Percentiles rank a stretch among this genome's conserved stretches.
Evolutionary conservation across 2,113 vertebrate species (phyloP).

Genomic region (Micronycteris hirsuta): DNA sequence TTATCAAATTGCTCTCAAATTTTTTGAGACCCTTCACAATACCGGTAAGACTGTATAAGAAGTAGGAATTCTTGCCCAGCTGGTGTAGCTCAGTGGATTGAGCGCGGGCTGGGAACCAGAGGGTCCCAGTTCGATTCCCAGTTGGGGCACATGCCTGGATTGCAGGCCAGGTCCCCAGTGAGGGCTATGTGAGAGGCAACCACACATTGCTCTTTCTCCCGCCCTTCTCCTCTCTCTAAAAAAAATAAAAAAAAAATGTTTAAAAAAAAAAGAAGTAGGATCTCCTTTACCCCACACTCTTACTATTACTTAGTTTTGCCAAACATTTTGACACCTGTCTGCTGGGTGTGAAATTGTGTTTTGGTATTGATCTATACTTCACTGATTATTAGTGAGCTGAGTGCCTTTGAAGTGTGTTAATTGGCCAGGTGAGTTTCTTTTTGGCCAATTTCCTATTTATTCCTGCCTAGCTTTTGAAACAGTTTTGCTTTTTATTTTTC

Average conservation of each 20-base stretch:
- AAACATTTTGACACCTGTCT: neutral
- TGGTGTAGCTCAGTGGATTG: too few species aligned
- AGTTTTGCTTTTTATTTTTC: neutral
- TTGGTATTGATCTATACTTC: neutral
- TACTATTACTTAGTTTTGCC: neutral
- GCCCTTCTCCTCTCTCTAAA: too few species aligned
- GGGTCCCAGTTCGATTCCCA: too few species aligned
- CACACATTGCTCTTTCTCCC: too few species aligned
- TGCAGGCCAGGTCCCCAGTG: too few species aligned
- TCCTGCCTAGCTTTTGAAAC: neutral
- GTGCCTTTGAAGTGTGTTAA: neutral
- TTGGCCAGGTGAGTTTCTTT: neutral
- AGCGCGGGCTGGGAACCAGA: too few species aligned
- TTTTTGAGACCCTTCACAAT: neutral
- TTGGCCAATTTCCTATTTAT: neutral
- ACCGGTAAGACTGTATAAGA: neutral
- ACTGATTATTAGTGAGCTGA: neutral
- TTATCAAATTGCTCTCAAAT: neutral
- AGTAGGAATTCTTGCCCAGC: too few species aligned
- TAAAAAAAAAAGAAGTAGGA: neutral
- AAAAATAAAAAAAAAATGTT: too few species aligned
- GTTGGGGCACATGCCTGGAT: too few species aligned
- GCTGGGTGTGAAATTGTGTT: neutral
- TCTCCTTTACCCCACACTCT: neutral
- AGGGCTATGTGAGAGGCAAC: too few species aligned